Conservation (phyloP, 2,888 invertebrate species). For the Melolontha melolontha region DNA sequence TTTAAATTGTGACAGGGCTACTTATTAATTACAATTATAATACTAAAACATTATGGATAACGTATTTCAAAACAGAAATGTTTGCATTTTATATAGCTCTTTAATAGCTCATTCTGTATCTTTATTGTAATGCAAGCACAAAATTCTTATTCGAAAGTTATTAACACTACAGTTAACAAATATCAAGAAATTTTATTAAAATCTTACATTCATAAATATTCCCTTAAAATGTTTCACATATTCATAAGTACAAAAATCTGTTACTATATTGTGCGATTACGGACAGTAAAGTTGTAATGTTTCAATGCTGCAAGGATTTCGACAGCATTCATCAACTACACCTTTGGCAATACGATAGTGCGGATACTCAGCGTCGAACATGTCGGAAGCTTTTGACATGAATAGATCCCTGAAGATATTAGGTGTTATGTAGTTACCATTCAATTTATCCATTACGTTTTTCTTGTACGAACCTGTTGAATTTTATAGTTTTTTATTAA, state of each 20-base stretch:
- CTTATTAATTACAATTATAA: too few relatives aligned
- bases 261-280: neutral
- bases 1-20: too few relatives aligned
- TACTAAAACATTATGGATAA: too few relatives aligned
- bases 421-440: neutral
- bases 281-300: slow-evolving; percentile 15
- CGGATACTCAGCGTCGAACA: slow-evolving; percentile 14
- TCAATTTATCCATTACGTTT: neutral
- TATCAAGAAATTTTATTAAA: too few relatives aligned
- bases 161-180: too few relatives aligned
- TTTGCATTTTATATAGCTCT: too few relatives aligned
- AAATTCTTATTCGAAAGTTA: too few relatives aligned
- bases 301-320: slow-evolving; percentile 9
- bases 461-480: slow-evolving; percentile 3
- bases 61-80: too few relatives aligned
- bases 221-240: neutral
- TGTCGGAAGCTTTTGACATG: neutral
- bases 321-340: slow-evolving; percentile 24
- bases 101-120: too few relatives aligned
- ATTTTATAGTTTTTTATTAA: neutral
- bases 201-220: too few relatives aligned
- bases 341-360: slow-evolving; percentile 22
- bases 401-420: neutral
- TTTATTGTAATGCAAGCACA: too few relatives aligned
- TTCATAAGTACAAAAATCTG: neutral